Evolutionary conservation across 2,888 invertebrate species (phyloP).

Genomic region (Tortricodes alternella): DNA sequence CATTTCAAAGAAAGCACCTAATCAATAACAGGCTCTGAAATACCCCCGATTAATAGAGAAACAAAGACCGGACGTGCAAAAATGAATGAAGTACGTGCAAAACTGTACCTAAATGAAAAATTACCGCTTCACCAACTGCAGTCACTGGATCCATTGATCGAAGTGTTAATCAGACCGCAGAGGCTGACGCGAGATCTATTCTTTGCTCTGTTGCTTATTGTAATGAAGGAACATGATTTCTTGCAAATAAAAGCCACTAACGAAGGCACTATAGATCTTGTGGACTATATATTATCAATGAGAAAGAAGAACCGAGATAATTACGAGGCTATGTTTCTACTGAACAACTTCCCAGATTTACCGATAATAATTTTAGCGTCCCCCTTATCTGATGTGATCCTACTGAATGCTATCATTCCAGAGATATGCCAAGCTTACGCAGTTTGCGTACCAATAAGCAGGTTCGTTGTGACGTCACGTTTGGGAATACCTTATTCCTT

Average conservation of each 20-base stretch:
- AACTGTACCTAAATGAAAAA: slow-evolving; percentile 40
- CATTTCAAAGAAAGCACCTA: background rate
- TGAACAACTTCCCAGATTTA: slow-evolving; percentile 40
- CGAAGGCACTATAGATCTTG: slow-evolving; percentile 35
- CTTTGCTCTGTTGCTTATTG: slow-evolving; percentile 49
- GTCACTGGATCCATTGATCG: slow-evolving; percentile 48
- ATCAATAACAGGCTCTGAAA: background rate
- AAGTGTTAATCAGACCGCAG: slow-evolving; percentile 54
- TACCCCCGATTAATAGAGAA: background rate
- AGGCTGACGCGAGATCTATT: slow-evolving; percentile 53
- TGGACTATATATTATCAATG: slow-evolving; percentile 42
- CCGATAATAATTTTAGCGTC: slow-evolving; percentile 43
- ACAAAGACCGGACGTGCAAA: slow-evolving; percentile 6
- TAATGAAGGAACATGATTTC: slow-evolving; percentile 55
- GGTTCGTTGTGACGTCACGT: slow-evolving; percentile 36
- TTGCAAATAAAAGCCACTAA: slow-evolving; percentile 37
- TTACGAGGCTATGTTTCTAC: slow-evolving; percentile 41
- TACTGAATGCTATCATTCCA: slow-evolving; percentile 46
- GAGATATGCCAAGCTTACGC: slow-evolving; percentile 43
- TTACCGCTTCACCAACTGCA: slow-evolving; percentile 43
- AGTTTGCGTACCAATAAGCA: slow-evolving; percentile 34
- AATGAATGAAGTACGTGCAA: slow-evolving; percentile 41
- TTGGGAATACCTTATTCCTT: slow-evolving; percentile 42
- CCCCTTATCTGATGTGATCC: slow-evolving; percentile 41
- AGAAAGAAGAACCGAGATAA: slow-evolving; percentile 33